phyloP scores from a whole-genome alignment of 2,113 vertebrate genomes.

The Perca fluviatilis region DNA sequence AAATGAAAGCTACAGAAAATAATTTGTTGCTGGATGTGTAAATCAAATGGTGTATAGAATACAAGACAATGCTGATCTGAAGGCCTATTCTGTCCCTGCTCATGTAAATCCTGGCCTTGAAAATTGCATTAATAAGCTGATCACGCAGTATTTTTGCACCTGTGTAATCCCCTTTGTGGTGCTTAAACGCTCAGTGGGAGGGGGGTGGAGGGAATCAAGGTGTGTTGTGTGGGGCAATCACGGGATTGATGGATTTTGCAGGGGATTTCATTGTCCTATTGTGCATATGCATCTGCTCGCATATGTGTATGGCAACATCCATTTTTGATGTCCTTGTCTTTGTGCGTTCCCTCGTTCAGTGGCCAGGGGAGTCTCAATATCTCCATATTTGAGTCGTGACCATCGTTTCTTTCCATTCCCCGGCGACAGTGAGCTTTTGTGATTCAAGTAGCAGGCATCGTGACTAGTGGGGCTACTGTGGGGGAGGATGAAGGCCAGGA shows the following conservation, averaged over 20 bases:
- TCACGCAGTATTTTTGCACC: constrained; percentile 74
- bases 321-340: constrained; percentile 64
- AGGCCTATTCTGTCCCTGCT: constrained; percentile 60
- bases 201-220: constrained; percentile 66
- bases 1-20: constrained; percentile 76
- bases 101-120: constrained; percentile 73
- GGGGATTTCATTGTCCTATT: constrained; percentile 69
- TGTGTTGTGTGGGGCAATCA: constrained; percentile 67
- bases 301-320: constrained; percentile 38
- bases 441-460: constrained; percentile 76
- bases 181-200: constrained; percentile 62
- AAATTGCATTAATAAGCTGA: constrained; percentile 78
- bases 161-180: constrained; percentile 80
- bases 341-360: constrained; percentile 25
- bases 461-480: constrained; percentile 72
- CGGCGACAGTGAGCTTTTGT: constrained; percentile 65
- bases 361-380: constrained; percentile 51
- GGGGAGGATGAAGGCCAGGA: constrained; percentile 65
- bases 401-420: constrained; percentile 66
- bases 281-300: constrained; percentile 52
- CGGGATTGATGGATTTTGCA: constrained; percentile 57
- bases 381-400: constrained; percentile 76
- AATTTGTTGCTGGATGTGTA: constrained; percentile 71
- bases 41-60: constrained; percentile 69
- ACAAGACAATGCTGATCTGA: constrained; percentile 73